Evolutionary conservation across 2,888 invertebrate species (phyloP).

Genomic region (Agonopterix alstromeriana): DNA sequence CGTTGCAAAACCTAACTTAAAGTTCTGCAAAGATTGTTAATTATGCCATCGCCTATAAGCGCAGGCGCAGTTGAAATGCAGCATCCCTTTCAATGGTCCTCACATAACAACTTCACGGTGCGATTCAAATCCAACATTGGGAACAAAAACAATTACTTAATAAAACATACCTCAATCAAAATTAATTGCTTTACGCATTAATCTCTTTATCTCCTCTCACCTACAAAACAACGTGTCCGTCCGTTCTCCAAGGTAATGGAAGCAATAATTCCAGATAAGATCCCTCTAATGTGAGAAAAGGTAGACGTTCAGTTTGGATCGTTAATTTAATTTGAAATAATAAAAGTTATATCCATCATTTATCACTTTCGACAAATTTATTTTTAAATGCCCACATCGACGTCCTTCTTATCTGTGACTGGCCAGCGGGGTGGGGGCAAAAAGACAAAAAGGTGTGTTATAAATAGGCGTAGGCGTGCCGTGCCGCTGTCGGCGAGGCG

Average conservation of each 20-base stretch:
- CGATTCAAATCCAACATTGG: slow-evolving; percentile 54
- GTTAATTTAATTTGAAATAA: slow-evolving; percentile 77
- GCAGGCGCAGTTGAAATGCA: too few species aligned
- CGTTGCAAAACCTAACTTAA: too few species aligned
- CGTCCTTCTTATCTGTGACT: slow-evolving; percentile 63
- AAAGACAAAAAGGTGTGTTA: slow-evolving; percentile 45
- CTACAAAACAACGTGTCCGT: slow-evolving; percentile 69
- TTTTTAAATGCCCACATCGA: slow-evolving; percentile 71
- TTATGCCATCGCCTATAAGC: too few species aligned
- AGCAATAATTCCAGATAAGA: slow-evolving; percentile 75
- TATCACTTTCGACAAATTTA: slow-evolving; percentile 77
- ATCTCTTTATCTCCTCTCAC: slow-evolving; percentile 69
- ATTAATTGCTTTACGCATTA: slow-evolving; percentile 76
- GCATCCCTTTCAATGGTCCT: not conserved
- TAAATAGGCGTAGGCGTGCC: slow-evolving; percentile 60
- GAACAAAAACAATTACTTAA: slow-evolving; percentile 73
- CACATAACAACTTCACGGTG: slow-evolving; percentile 32
- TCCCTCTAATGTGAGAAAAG: slow-evolving; percentile 75
- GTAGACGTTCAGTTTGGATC: slow-evolving; percentile 64
- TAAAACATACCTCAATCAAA: slow-evolving; percentile 75
- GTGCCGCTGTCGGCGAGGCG: slow-evolving; percentile 50
- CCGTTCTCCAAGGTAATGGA: slow-evolving; percentile 68
- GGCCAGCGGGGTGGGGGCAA: slow-evolving; percentile 43
- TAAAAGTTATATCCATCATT: slow-evolving; percentile 74
- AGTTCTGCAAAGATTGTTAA: too few species aligned